phyloP scores from a whole-genome alignment of 2,113 vertebrate genomes.

The Podarcis muralis region DNA sequence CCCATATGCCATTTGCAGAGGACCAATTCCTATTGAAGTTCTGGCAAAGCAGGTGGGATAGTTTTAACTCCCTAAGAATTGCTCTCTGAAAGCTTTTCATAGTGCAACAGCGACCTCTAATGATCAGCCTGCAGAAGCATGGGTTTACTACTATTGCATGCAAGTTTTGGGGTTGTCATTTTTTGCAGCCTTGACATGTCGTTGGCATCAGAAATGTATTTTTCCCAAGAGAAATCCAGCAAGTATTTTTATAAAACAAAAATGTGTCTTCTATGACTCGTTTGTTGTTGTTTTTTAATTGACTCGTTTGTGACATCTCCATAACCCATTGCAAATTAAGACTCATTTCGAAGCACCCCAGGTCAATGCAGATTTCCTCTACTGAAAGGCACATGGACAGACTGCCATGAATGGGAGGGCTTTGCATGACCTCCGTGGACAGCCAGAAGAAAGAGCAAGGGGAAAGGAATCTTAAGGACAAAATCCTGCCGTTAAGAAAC shows the following conservation, averaged over 20 bases:
- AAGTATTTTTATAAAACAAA: too few species aligned
- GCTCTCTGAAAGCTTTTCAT: neutral
- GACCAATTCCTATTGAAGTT: neutral
- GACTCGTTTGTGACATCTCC: too few species aligned
- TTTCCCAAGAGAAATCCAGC: too few species aligned
- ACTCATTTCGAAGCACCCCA: neutral
- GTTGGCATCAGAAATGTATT: too few species aligned
- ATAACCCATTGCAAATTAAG: too few species aligned
- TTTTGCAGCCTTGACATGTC: too few species aligned
- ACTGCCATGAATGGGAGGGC: neutral
- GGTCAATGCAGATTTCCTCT: neutral
- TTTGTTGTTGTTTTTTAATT: too few species aligned
- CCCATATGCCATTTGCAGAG: neutral
- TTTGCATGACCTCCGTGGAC: neutral
- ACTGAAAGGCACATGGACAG: neutral
- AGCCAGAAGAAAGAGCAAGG: neutral
- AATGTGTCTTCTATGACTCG: too few species aligned
- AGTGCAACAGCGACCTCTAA: conserved; percentile 51
- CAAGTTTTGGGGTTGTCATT: too few species aligned
- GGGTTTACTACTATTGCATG: neutral
- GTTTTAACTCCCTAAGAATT: neutral
- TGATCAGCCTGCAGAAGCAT: conserved; percentile 39
- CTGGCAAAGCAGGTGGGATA: neutral
- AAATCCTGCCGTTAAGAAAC: conserved; percentile 5
- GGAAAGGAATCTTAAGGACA: neutral